A percentile compares a stretch with the other conserved stretches of the same genome.
phyloP scores from a whole-genome alignment of 1,140 invertebrate species.

The Bombyx mori region ASM3026992v2 NC_085128.1:8911501-8912000 shows the following conservation, averaged over 20 bases:
- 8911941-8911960: too few relatives aligned
- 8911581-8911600: slow-evolving; percentile 68
- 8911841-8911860: not conserved
- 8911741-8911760: too few relatives aligned
- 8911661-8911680: not conserved
- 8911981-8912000: slow-evolving; percentile 36
- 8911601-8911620: slow-evolving; percentile 72
- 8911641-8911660: not conserved
- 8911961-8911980: not conserved
- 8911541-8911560: slow-evolving; percentile 69
- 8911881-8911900: not conserved
- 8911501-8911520: slow-evolving; percentile 69
- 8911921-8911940: too few relatives aligned
- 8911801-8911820: too few relatives aligned
- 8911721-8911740: too few relatives aligned
- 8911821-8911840: too few relatives aligned
- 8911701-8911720: too few relatives aligned
- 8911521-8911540: slow-evolving; percentile 66
- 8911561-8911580: slow-evolving; percentile 69
- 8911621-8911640: slow-evolving; percentile 57
- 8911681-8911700: too few relatives aligned
- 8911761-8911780: too few relatives aligned
- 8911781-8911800: too few relatives aligned
- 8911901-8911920: too few relatives aligned
- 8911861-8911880: not conserved